Conservation (phyloP, 1,140 invertebrate genomes). For the Drosophila saltans region DNA sequence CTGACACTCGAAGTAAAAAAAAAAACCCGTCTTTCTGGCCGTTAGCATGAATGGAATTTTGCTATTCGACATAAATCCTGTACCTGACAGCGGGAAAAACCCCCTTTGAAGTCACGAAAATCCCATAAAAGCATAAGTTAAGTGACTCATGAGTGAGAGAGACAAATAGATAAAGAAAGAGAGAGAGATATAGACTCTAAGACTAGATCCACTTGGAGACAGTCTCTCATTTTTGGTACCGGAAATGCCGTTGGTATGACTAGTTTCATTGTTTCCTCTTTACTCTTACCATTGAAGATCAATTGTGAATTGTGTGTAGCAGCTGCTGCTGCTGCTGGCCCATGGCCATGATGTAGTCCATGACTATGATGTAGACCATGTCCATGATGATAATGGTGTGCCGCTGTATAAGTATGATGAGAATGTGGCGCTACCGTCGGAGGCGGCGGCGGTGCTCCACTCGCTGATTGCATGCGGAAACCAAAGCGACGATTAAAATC, state of each 20-base stretch:
- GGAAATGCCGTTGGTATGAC: conserved; percentile 50
- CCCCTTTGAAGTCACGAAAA: conserved; percentile 44
- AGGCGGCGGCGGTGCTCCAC: neutral
- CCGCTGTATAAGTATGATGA: conserved; percentile 61
- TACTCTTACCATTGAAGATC: conserved; percentile 84
- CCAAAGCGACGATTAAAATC: conserved; percentile 82
- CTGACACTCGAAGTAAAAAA: conserved; percentile 17
- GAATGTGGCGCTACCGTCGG: conserved; percentile 61
- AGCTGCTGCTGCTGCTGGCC: conserved; percentile 20
- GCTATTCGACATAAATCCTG: conserved; percentile 63
- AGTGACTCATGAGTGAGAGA: conserved; percentile 33
- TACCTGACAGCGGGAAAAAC: conserved; percentile 34
- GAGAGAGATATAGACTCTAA: conserved; percentile 13
- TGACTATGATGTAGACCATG: conserved; percentile 66
- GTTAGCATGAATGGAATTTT: conserved; percentile 33
- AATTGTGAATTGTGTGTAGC: conserved; percentile 71
- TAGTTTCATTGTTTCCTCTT: conserved; percentile 34
- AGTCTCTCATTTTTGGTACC: conserved; percentile 29
- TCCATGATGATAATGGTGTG: conserved; percentile 69
- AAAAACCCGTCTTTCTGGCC: conserved; percentile 57
- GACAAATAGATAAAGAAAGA: conserved; percentile 9
- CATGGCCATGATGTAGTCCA: conserved; percentile 33
- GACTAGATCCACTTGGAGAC: neutral
- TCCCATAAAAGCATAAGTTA: conserved; percentile 38
- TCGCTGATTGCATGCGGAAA: conserved; percentile 73